Conservation (phyloP, 1,140 invertebrate species). For the Laodelphax striatellus region DNA sequence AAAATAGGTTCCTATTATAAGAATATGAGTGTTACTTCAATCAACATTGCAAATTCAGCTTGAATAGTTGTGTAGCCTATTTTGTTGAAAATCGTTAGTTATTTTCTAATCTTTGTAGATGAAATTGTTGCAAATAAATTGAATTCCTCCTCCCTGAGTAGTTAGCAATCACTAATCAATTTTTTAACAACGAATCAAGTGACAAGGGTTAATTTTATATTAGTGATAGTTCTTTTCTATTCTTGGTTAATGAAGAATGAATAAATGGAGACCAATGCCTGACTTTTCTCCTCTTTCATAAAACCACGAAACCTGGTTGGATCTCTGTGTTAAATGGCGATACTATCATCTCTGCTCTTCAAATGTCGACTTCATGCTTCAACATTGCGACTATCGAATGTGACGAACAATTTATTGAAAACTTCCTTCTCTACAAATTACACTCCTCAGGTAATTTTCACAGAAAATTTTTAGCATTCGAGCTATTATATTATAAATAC, state of each 20-base stretch:
- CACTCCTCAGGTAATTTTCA: neutral
- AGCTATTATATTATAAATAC: too few species aligned
- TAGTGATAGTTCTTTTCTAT: constrained; percentile 3
- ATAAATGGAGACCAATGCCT: neutral
- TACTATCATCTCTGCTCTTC: neutral
- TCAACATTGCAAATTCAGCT: too few species aligned
- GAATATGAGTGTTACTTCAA: too few species aligned
- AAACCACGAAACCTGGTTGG: neutral
- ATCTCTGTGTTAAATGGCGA: neutral
- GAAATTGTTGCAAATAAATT: too few species aligned
- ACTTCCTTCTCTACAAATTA: neutral
- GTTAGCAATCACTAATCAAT: neutral
- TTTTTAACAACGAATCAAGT: neutral
- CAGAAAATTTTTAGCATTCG: neutral
- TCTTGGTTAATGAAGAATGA: neutral
- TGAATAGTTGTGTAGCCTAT: too few species aligned
- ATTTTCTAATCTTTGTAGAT: too few species aligned
- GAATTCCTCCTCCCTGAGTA: neutral
- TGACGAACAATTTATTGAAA: neutral
- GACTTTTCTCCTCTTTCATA: constrained; percentile 1
- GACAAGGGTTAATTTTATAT: neutral
- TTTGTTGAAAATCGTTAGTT: too few species aligned
- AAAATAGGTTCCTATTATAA: too few species aligned
- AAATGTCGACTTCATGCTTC: neutral
- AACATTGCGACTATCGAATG: neutral